These are phyloP conservation scores for Dasyurus viverrinus DNA, from an alignment of 2,113 vertebrate genomes.

Conservation along the genomic window DNA sequence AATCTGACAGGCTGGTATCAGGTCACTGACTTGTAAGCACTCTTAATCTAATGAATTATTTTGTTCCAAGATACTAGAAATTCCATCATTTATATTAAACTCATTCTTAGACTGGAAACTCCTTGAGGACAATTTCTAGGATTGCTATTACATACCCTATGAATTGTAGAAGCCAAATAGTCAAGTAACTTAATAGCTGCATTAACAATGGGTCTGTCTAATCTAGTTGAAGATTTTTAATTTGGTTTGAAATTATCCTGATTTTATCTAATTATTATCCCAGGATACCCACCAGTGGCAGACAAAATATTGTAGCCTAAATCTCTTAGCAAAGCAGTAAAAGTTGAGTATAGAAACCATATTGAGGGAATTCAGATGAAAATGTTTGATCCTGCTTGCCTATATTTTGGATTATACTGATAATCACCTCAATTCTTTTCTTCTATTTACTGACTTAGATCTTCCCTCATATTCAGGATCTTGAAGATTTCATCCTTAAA, in stretches of 20 bases:
- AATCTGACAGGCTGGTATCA: not conserved
- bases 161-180: not conserved
- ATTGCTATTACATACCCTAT: not conserved
- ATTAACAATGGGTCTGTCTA: not conserved
- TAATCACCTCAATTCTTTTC: not conserved
- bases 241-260: too few species aligned
- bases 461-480: not conserved
- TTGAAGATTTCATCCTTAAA: not conserved
- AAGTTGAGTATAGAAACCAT: not conserved
- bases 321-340: not conserved
- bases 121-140: not conserved
- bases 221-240: not conserved
- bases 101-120: not conserved
- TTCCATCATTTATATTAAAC: not conserved
- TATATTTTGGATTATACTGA: not conserved
- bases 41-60: accelerated
- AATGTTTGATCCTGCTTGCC: not conserved
- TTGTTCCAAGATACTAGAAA: not conserved
- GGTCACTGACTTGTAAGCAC: accelerated
- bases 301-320: not conserved
- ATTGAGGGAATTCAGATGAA: not conserved
- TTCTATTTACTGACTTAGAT: conserved; percentile 12
- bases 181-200: not conserved
- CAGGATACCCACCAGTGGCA: not conserved
- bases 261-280: not conserved